Percentiles rank a stretch among this genome's conserved stretches.
Conservation (phyloP, 2,888 invertebrate genomes). For the Plebejus anna region DNA sequence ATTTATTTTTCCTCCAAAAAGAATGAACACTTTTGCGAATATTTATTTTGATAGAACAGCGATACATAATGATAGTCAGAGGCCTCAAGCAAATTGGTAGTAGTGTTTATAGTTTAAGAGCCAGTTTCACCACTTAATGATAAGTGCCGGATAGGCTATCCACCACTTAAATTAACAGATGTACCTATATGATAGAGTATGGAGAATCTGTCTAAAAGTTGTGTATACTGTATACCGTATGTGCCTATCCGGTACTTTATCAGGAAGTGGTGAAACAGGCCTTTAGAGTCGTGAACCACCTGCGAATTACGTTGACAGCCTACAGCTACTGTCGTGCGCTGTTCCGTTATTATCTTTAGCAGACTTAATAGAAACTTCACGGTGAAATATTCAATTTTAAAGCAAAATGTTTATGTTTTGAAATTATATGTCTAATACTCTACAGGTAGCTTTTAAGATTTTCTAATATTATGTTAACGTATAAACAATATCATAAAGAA, state of each 20-base stretch:
- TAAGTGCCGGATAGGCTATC: too few species aligned
- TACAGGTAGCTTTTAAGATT: not conserved
- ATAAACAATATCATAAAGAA: not conserved
- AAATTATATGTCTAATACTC: not conserved
- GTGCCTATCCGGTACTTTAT: too few species aligned
- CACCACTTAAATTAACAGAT: too few species aligned
- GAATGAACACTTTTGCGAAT: too few species aligned
- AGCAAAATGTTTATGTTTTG: not conserved
- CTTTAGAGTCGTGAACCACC: not conserved
- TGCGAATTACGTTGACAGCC: conserved; percentile 58
- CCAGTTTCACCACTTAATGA: too few species aligned
- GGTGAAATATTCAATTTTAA: not conserved
- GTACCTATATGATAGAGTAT: too few species aligned
- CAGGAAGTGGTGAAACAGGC: too few species aligned
- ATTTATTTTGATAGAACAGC: too few species aligned
- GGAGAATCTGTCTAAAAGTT: too few species aligned
- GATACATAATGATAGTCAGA: not conserved
- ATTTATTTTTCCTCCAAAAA: too few species aligned
- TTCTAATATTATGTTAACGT: not conserved
- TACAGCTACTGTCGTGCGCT: conserved; percentile 74
- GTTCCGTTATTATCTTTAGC: conserved; percentile 65
- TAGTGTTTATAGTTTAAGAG: not conserved
- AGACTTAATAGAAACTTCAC: conserved; percentile 44
- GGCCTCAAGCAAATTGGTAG: not conserved
- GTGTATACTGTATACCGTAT: too few species aligned